A percentile compares a stretch with the other conserved stretches of the same genome.
Evolutionary conservation across 92 coral and sea anemone species (phyloP).

Genomic region (Virgularia gustaviana): DNA sequence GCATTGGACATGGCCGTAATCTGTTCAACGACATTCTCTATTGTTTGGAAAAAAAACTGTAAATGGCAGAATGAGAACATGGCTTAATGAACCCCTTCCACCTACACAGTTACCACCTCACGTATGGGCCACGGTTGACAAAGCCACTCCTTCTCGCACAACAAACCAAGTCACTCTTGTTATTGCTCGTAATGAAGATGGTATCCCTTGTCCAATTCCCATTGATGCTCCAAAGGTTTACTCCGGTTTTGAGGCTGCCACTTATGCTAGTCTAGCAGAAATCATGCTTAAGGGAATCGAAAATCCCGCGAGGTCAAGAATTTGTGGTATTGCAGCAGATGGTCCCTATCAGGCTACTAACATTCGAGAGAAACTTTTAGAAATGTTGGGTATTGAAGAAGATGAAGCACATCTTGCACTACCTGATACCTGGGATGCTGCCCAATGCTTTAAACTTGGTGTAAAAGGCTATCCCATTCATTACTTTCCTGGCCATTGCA

Average conservation of each 20-base stretch:
- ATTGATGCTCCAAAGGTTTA: conserved; percentile 39
- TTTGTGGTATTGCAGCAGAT: conserved; percentile 39
- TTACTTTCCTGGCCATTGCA: conserved; percentile 13
- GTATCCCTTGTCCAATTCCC: conserved; percentile 43
- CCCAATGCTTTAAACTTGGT: conserved; percentile 37
- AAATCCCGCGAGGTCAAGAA: conserved; percentile 11
- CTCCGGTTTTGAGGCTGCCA: conserved; percentile 31
- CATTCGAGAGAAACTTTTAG: conserved; percentile 35
- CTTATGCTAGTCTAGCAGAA: conserved; percentile 35
- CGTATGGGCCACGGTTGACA: conserved; percentile 38
- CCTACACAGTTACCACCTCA: conserved; percentile 41
- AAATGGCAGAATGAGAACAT: conserved; percentile 34
- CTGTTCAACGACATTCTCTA: conserved; percentile 36
- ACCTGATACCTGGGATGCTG: conserved; percentile 49
- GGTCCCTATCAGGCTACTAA: conserved; percentile 47
- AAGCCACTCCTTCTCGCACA: conserved; percentile 42
- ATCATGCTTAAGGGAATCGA: conserved; percentile 13
- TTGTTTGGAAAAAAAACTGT: conserved; percentile 34
- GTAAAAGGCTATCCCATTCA: conserved; percentile 41
- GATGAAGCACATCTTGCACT: conserved; percentile 24
- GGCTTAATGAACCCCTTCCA: conserved; percentile 32
- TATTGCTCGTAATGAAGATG: conserved; percentile 43
- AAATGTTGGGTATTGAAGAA: conserved; percentile 26
- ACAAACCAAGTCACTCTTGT: conserved; percentile 44
- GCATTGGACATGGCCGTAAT: conserved; percentile 35